Base-by-base conservation (phyloP, 1,140 invertebrate genomes). In the Tyrophagus putrescentiae region DNA sequence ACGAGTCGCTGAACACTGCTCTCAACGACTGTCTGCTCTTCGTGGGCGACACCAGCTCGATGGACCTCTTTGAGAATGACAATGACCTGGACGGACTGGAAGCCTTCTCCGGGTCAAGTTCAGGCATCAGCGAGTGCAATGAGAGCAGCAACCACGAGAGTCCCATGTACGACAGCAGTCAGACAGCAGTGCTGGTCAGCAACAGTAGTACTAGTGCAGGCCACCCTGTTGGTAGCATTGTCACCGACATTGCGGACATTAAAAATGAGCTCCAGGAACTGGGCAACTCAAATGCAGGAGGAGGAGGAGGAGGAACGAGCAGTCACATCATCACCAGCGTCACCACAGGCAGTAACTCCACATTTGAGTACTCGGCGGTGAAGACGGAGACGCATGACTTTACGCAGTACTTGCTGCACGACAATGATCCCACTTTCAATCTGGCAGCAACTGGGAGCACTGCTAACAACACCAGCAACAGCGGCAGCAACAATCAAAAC, bases 401-500 rank as follows among this genome's bases (percentile, higher is more conserved):
- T 33, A 54, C 13, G 21, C 52, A 54, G 39, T 54, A 54, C 39
- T n/a, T 54, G 11, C 28, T 54, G 3, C 52, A 54, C 27, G 52
- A 54, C 27, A 54, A 54, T 54, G 52, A 54, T 33, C 52, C 52
- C 32, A 13, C 52, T 28, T 50, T 13, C 6, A 50, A n/a, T 29
- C 3, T 50, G 27, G 11, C 45, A 13, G 31, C 45, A 50, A 16
- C 27, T 16, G 21, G 9, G n/a, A n/a, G n/a, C n/a, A n/a, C n/a
- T n/a, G n/a, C n/a, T n/a, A 13, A n/a, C 3, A 50, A 50, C 21
- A 13, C 27, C 13, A 50, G 3, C 45, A 13, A 50, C 45, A 50
- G 16, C 45, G 31, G 16, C 45, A 50, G 3, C 45, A 42, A 50
- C 45, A 11, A 45, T 27, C 11, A 6, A 4, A 9, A 18, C 6